phyloP scores from a whole-genome alignment of 2,113 vertebrate species.

The Hypomesus transpacificus region DNA sequence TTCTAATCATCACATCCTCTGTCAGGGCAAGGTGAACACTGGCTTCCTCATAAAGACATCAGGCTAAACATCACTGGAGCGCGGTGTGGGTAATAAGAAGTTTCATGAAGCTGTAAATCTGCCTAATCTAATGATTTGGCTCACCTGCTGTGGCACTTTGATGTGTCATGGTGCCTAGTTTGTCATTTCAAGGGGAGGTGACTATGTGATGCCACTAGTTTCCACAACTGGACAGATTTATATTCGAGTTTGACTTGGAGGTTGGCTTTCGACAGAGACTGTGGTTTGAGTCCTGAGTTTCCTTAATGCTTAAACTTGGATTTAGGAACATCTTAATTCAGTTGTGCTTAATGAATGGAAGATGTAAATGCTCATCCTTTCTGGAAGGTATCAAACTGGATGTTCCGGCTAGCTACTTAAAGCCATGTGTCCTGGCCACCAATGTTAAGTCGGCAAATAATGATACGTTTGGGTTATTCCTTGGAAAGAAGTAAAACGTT shows the following conservation, averaged over 20 bases:
- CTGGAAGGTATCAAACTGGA: too few species aligned
- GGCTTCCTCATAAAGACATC: constrained; percentile 70
- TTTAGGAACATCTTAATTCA: too few species aligned
- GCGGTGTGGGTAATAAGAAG: constrained; percentile 65
- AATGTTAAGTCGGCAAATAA: too few species aligned
- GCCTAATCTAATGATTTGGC: constrained; percentile 71
- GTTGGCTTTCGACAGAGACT: constrained; percentile 5
- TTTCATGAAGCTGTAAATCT: constrained; percentile 74
- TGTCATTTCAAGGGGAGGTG: constrained; percentile 70
- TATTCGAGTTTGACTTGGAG: constrained; percentile 41
- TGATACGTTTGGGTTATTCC: too few species aligned
- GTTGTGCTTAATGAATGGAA: too few species aligned
- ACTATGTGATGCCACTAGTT: constrained; percentile 47
- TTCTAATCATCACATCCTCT: constrained; percentile 54
- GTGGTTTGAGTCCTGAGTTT: too few species aligned
- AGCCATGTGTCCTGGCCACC: too few species aligned
- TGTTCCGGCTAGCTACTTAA: too few species aligned
- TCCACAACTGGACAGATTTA: constrained; percentile 56
- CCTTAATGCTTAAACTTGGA: too few species aligned
- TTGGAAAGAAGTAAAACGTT: too few species aligned
- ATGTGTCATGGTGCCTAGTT: constrained; percentile 64
- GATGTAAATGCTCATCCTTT: too few species aligned
- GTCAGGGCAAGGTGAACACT: constrained; percentile 64
- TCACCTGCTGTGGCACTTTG: constrained; percentile 66
- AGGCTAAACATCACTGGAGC: constrained; percentile 65